Conservation (phyloP, 2,113 vertebrate species). For the Platanista minor region DNA sequence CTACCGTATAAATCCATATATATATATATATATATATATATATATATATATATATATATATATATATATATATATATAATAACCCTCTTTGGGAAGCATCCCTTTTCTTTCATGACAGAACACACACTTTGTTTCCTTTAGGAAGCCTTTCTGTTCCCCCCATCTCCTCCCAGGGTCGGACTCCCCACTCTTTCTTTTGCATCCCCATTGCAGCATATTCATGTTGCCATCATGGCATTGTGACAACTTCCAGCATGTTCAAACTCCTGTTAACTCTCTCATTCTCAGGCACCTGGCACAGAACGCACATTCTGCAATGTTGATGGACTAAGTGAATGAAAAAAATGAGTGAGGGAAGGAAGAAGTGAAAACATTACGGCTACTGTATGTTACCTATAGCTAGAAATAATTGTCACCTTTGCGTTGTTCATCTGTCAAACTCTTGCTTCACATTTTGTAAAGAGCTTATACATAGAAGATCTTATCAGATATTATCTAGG, state of each 20-base stretch:
- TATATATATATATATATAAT: neutral
- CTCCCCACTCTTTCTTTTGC: neutral
- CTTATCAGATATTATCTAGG: conserved; percentile 10
- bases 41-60: too few relatives aligned
- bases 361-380: neutral
- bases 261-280: neutral
- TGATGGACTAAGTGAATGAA: neutral
- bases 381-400: neutral
- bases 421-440: neutral
- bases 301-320: neutral
- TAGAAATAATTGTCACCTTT: neutral
- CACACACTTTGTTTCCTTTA: neutral
- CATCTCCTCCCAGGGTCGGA: neutral
- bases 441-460: neutral
- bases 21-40: too few relatives aligned
- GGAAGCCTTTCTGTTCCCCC: neutral
- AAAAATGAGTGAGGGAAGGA: neutral
- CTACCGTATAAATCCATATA: neutral
- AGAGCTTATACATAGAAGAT: neutral
- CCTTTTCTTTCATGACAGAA: neutral
- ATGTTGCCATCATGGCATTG: neutral
- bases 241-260: neutral
- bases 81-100: neutral
- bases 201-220: neutral
- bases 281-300: neutral